A percentile compares a stretch with the other conserved stretches of the same genome.
These are phyloP conservation scores for Eurosta solidaginis DNA, from an alignment of 1,140 invertebrate genomes.

Conservation along the genomic window DNA sequence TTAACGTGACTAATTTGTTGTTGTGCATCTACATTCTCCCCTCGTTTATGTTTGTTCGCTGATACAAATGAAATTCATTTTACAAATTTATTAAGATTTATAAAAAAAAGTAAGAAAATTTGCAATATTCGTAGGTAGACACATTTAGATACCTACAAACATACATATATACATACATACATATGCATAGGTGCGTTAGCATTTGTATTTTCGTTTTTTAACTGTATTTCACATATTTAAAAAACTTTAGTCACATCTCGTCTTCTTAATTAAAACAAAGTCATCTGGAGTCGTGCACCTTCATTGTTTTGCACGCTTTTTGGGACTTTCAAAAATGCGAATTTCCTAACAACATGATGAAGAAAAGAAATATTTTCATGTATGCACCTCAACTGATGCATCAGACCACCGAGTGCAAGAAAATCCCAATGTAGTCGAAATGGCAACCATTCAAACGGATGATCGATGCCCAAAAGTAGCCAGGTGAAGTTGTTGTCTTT, in stretches of 20 bases:
- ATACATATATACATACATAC: not conserved
- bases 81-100: too few species aligned
- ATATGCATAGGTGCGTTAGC: too few species aligned
- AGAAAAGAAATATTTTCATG: conserved; percentile 36
- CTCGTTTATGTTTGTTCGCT: too few species aligned
- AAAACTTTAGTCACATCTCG: conserved; percentile 48
- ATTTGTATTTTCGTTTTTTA: too few species aligned
- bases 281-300: conserved; percentile 29
- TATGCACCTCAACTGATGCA: conserved; percentile 30
- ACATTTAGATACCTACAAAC: not conserved
- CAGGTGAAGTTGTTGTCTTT: not conserved
- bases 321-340: conserved; percentile 6
- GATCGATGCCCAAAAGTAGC: not conserved
- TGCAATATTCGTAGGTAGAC: too few species aligned
- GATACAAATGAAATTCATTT: too few species aligned
- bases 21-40: too few species aligned
- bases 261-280: conserved; percentile 58
- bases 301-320: conserved; percentile 34
- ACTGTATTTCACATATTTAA: too few species aligned
- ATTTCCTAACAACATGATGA: not conserved
- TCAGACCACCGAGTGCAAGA: not conserved
- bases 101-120: too few species aligned
- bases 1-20: too few species aligned
- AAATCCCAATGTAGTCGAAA: not conserved
- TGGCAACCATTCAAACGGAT: not conserved